Evolutionary conservation across 2,113 vertebrate genomes (phyloP).

Genomic region (Orcinus orca): DNA sequence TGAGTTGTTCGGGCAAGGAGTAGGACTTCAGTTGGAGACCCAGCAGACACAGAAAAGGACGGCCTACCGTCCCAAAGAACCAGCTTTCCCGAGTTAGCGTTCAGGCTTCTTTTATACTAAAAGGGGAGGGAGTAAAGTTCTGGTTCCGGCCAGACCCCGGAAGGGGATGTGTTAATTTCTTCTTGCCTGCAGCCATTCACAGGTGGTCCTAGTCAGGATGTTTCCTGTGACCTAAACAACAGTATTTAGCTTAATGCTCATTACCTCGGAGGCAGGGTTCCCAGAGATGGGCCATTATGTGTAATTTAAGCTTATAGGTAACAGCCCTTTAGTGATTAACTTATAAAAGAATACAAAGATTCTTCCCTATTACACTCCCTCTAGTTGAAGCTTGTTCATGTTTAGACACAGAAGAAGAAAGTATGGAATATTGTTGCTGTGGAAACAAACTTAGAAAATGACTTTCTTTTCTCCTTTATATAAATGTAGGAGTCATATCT

Average conservation of each 20-base stretch:
- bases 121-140: neutral
- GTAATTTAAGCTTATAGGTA: neutral
- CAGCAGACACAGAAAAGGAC: rapidly evolving
- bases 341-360: neutral
- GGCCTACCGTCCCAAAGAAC: neutral
- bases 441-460: slow-evolving; percentile 64
- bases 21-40: neutral
- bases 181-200: neutral
- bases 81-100: neutral
- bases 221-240: neutral
- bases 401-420: slow-evolving; percentile 57
- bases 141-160: neutral
- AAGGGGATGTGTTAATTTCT: neutral
- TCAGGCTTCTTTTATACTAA: neutral
- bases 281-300: neutral
- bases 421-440: slow-evolving; percentile 37
- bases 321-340: neutral
- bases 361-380: neutral
- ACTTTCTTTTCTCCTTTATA: slow-evolving; percentile 56
- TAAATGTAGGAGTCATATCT: neutral
- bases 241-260: neutral
- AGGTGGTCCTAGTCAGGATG: neutral
- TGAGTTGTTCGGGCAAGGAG: neutral
- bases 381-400: neutral
- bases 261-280: neutral